Percentiles rank a stretch among this genome's conserved stretches.
phyloP scores from a whole-genome alignment of 1,140 invertebrate species.

The Megathymus violae region DNA sequence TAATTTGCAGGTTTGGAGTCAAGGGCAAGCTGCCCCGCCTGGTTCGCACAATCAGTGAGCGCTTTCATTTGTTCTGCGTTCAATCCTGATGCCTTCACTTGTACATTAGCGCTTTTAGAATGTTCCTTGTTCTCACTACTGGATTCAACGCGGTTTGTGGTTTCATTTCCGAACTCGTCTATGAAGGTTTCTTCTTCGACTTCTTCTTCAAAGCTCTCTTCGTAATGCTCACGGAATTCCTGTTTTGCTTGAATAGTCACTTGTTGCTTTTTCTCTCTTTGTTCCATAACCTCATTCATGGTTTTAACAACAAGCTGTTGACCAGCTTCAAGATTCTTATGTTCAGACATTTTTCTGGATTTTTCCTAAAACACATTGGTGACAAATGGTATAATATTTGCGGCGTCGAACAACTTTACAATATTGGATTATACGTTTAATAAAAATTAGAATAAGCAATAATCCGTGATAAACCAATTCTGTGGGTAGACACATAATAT shows the following conservation, averaged over 20 bases:
- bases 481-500: too few species aligned
- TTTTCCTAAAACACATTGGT: constrained; percentile 29
- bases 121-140: constrained; percentile 80
- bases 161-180: constrained; percentile 76
- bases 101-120: constrained; percentile 78
- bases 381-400: neutral
- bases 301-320: constrained; percentile 78
- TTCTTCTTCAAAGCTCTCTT: constrained; percentile 80
- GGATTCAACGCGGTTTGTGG: constrained; percentile 75
- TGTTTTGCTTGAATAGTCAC: constrained; percentile 78
- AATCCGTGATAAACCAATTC: too few species aligned
- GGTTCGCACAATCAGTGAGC: constrained; percentile 80
- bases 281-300: constrained; percentile 77
- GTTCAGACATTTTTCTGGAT: constrained; percentile 65
- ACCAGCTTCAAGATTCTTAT: constrained; percentile 72
- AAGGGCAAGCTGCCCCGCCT: constrained; percentile 76
- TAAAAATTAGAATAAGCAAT: neutral
- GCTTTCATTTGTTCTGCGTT: constrained; percentile 78
- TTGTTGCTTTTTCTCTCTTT: constrained; percentile 70
- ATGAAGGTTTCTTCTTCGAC: constrained; percentile 80
- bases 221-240: constrained; percentile 77
- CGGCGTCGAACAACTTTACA: neutral
- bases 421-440: neutral
- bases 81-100: constrained; percentile 78
- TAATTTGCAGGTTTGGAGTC: constrained; percentile 76